These are phyloP conservation scores for Polietes domitor DNA, from an alignment of 2,888 invertebrate species.

Conservation along the genomic window DNA sequence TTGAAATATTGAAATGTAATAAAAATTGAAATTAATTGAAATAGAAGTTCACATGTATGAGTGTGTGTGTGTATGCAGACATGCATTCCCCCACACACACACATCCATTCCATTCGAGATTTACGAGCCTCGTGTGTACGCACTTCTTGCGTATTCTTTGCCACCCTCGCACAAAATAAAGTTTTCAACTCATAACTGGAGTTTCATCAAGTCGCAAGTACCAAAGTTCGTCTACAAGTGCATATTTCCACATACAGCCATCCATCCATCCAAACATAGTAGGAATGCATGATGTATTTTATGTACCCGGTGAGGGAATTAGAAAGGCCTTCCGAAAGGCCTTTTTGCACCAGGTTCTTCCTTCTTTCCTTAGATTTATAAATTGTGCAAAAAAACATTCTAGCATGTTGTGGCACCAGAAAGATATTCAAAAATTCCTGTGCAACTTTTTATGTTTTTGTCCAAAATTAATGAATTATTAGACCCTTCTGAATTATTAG, in stretches of 20 bases:
- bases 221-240: constrained; percentile 32
- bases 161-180: constrained; percentile 29
- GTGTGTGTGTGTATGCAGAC: not conserved
- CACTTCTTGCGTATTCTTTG: not conserved
- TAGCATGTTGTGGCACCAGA: too few species aligned
- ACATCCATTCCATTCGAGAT: not conserved
- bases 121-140: not conserved
- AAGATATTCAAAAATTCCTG: too few species aligned
- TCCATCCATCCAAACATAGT: not conserved
- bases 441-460: too few species aligned
- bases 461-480: too few species aligned
- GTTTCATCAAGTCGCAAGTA: constrained; percentile 23
- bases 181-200: constrained; percentile 39
- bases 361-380: too few species aligned
- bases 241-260: not conserved
- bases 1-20: constrained; percentile 65
- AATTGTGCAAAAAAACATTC: too few species aligned
- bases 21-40: constrained; percentile 67
- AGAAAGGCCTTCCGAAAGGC: not conserved
- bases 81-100: constrained; percentile 3
- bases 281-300: not conserved
- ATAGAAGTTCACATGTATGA: constrained; percentile 35
- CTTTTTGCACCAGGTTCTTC: too few species aligned
- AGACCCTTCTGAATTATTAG: too few species aligned
- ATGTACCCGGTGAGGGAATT: not conserved